Evolutionary conservation across 2,888 invertebrate species (phyloP).

Genomic region (Orchesellides sinensis): DNA sequence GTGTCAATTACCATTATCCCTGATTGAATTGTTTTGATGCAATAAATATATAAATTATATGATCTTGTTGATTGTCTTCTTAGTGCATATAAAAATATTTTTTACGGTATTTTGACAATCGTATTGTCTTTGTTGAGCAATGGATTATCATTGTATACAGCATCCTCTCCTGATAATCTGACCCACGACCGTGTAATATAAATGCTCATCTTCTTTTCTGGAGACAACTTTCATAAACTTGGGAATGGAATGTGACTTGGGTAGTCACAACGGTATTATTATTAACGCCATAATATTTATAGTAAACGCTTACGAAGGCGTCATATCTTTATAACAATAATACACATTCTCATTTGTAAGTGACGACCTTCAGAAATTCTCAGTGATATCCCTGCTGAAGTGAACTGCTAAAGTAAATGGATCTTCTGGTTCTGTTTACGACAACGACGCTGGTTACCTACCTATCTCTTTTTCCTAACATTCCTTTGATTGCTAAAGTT

Average conservation of each 20-base stretch:
- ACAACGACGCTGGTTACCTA: no score
- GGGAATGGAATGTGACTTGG: background rate
- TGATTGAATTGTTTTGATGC: background rate
- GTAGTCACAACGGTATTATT: no score
- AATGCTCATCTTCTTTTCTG: background rate
- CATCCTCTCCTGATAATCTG: background rate
- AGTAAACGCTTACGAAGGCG: no score
- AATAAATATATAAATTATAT: background rate
- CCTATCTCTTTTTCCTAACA: no score
- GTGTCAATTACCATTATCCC: background rate
- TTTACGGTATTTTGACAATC: background rate
- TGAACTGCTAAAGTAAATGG: background rate
- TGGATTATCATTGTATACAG: no score
- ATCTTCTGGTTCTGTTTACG: background rate
- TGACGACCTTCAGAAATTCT: background rate
- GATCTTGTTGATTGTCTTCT: background rate
- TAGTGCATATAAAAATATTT: background rate
- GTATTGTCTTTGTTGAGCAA: background rate
- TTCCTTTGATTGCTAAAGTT: no score
- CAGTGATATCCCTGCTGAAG: background rate
- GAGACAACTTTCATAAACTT: background rate
- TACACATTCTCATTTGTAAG: background rate
- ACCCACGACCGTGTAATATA: background rate
- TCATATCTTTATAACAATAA: no score
- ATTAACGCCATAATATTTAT: no score